A percentile compares a stretch with the other conserved stretches of the same genome.
phyloP scores from a whole-genome alignment of 2,797 vertebrate species.

The Chiloscyllium punctatum region DNA sequence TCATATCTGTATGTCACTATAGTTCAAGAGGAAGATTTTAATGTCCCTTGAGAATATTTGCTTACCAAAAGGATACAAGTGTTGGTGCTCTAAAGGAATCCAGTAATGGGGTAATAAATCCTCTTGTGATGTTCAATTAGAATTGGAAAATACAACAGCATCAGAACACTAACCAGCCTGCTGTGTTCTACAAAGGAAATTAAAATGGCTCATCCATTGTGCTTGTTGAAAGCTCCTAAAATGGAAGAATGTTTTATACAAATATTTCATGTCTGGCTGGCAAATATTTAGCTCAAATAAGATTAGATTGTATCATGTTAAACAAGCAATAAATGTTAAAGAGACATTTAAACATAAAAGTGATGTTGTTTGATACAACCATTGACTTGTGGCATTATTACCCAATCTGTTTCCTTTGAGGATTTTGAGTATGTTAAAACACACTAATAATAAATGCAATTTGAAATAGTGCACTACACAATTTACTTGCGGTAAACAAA shows the following conservation, averaged over 20 bases:
- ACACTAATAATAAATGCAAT: no score
- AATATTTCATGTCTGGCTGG: not conserved
- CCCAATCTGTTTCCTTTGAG: not conserved
- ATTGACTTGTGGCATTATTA: not conserved
- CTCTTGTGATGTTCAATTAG: not conserved
- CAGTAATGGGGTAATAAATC: not conserved
- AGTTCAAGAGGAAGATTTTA: not conserved
- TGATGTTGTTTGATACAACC: not conserved
- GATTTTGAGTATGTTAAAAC: not conserved
- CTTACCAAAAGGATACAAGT: not conserved
- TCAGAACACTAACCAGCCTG: not conserved
- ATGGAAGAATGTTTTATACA: not conserved
- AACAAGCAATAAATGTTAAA: not conserved
- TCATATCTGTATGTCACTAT: not conserved
- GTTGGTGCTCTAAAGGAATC: not conserved
- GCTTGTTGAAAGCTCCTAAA: not conserved
- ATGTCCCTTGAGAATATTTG: not conserved
- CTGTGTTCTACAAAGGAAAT: not conserved
- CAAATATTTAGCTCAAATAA: slow-evolving; percentile 19
- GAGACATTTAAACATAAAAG: not conserved
- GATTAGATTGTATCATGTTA: not conserved
- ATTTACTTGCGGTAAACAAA: not conserved
- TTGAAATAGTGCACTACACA: not conserved
- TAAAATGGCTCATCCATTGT: not conserved
- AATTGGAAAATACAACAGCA: not conserved